phyloP scores from a whole-genome alignment of 2,113 vertebrate species.

The Pachycephala philippinensis region DNA sequence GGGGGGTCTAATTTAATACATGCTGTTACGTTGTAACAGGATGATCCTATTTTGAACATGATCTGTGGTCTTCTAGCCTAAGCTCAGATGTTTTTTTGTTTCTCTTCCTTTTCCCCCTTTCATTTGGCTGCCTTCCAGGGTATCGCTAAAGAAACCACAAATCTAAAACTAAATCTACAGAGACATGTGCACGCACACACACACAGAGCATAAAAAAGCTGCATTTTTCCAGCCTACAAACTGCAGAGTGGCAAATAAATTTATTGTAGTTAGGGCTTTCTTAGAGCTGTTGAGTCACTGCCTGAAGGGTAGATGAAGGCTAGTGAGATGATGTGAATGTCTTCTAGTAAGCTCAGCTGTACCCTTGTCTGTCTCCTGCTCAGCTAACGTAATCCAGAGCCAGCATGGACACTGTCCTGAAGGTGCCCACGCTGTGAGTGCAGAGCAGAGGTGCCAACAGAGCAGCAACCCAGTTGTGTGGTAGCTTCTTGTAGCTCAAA shows the following conservation, averaged over 20 bases:
- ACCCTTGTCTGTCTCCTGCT: background rate
- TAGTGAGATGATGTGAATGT: background rate
- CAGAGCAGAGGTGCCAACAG: background rate
- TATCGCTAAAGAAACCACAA: background rate
- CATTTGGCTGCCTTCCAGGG: conserved; percentile 10
- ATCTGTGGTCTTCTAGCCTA: background rate
- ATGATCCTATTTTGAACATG: background rate
- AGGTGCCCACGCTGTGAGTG: fast-evolving
- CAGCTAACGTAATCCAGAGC: background rate
- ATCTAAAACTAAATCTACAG: background rate
- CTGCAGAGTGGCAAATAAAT: background rate
- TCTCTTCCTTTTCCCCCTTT: background rate
- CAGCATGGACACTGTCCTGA: background rate
- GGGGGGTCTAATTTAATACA: background rate
- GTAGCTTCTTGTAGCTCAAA: background rate
- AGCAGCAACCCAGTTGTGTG: background rate
- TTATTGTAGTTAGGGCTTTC: background rate
- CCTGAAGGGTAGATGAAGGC: background rate
- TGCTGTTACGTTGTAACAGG: background rate
- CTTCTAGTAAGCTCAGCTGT: background rate
- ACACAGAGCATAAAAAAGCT: background rate
- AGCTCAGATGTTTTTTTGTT: background rate
- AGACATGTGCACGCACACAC: fast-evolving
- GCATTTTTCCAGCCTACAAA: background rate
- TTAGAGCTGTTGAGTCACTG: background rate